Conservation (phyloP, 2,888 invertebrate genomes). For the Anarsia innoxiella region DNA sequence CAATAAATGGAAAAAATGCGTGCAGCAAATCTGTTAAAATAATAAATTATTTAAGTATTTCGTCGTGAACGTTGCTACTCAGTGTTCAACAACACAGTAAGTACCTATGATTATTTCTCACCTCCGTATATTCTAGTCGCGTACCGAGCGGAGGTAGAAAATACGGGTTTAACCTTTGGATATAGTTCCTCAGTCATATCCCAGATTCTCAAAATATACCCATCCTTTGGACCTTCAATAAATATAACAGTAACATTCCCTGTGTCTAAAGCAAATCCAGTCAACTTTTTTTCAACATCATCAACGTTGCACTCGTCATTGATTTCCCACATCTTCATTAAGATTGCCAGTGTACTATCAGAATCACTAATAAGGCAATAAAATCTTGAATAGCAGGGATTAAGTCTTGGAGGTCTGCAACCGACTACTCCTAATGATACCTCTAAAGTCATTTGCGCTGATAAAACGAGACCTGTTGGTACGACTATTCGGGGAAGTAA, state of each 20-base stretch:
- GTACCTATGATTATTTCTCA: slow-evolving; percentile 20
- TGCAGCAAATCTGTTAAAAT: slow-evolving; percentile 32
- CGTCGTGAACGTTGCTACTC: neutral
- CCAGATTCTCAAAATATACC: slow-evolving; percentile 47
- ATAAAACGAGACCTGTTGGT: slow-evolving; percentile 36
- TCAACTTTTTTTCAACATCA: slow-evolving; percentile 30
- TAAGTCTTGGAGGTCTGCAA: slow-evolving; percentile 34
- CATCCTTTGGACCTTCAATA: slow-evolving; percentile 52
- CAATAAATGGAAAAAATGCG: slow-evolving; percentile 37
- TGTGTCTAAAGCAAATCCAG: slow-evolving; percentile 56
- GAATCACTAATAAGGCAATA: slow-evolving; percentile 35
- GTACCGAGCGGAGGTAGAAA: slow-evolving; percentile 45
- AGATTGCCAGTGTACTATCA: slow-evolving; percentile 27
- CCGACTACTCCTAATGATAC: slow-evolving; percentile 55
- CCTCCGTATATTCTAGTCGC: slow-evolving; percentile 48
- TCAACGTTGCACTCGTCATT: slow-evolving; percentile 32
- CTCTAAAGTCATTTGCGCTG: slow-evolving; percentile 56
- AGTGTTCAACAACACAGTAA: neutral
- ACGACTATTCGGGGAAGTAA: slow-evolving; percentile 33
- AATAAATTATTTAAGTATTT: neutral
- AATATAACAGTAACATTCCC: slow-evolving; percentile 43
- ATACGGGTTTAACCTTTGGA: slow-evolving; percentile 37
- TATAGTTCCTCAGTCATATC: slow-evolving; percentile 44
- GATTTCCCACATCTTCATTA: slow-evolving; percentile 35
- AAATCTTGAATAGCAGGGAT: slow-evolving; percentile 42